Evolutionary conservation across 2,888 invertebrate genomes (phyloP), one percentile per base, ranked within the genome.

Genomic region (Apoderus coryli): DNA sequence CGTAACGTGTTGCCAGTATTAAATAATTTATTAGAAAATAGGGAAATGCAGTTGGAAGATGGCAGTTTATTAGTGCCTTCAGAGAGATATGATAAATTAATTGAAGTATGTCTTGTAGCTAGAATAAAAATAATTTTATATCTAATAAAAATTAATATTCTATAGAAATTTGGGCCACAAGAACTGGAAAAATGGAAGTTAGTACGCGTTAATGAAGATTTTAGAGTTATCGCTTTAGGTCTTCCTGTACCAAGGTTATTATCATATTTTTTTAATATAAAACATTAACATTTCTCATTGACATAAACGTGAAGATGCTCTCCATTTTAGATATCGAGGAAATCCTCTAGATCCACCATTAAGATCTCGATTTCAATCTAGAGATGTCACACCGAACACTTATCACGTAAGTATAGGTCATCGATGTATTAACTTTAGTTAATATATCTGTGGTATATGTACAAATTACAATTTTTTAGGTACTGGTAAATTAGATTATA

Each of bases 21-120:
- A 22, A 96, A 96, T 59, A 96, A 96, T 62, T 65, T 96, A 31
- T 61, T 96, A 30, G 95, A 96, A 61, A 96, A 96, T 59, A 68
- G 95, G 33, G 96, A 96, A 61, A 95, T 96, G 93, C 90, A 95
- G 59, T 64, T 96, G 36, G 95, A 96, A 61, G 95, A 95, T 63
- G 96, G 96, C 0, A 65, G 92, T 44, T 86, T 95, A 54, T 63
- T 96, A 22, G 80, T 96, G 53, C 79, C 90, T 1, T 78, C 90
- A 5, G 62, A 72, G 3, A 72, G 90, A 61, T 96, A 88, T 52
- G 93, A 96, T 52, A 82, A 84, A 54, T 61, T 96, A 10, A 57
- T 89, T 9, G 57, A 84, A 68, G 89, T 88, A 52, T 27, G 27
- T 16, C 30, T 30, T 29, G 24, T 16, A n/a, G 19, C 15, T 30